Conservation (phyloP, 2,113 vertebrate species). For the Lagopus leucura region DNA sequence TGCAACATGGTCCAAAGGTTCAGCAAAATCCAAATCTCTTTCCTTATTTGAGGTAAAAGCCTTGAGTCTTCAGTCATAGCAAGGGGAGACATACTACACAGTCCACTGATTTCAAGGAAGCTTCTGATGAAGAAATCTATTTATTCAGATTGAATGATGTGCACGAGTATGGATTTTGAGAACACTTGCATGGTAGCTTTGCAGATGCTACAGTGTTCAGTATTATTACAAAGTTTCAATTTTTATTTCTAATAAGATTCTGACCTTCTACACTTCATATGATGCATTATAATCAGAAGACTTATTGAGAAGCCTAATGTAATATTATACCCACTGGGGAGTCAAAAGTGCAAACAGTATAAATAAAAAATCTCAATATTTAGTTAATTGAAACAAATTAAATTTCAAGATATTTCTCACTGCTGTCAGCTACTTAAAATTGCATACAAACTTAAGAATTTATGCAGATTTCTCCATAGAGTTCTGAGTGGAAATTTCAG, state of each 20-base stretch:
- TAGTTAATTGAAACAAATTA: slow-evolving; percentile 67
- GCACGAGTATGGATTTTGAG: not conserved
- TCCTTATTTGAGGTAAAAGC: slow-evolving; percentile 56
- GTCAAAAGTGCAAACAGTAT: slow-evolving; percentile 66
- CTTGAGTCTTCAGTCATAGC: not conserved
- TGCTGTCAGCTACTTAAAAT: slow-evolving; percentile 13
- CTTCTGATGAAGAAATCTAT: slow-evolving; percentile 68
- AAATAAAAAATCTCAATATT: slow-evolving; percentile 64
- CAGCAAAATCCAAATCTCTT: slow-evolving; percentile 29
- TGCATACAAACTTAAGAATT: not conserved
- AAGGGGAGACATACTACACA: slow-evolving; percentile 34
- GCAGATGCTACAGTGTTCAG: not conserved
- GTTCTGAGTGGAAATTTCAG: not conserved
- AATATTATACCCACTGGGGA: slow-evolving; percentile 79
- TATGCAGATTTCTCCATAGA: slow-evolving; percentile 5
- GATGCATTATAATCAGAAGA: slow-evolving; percentile 83
- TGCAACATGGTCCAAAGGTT: slow-evolving; percentile 53
- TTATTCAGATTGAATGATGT: slow-evolving; percentile 47
- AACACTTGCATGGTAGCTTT: not conserved
- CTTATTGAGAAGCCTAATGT: slow-evolving; percentile 80
- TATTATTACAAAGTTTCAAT: slow-evolving; percentile 65
- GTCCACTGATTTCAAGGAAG: slow-evolving; percentile 63
- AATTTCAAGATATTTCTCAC: slow-evolving; percentile 40
- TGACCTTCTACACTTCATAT: slow-evolving; percentile 82
- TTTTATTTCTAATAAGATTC: slow-evolving; percentile 84